Base-by-base conservation (phyloP, 2,113 vertebrate genomes). In the Lampris megalopsis region DNA sequence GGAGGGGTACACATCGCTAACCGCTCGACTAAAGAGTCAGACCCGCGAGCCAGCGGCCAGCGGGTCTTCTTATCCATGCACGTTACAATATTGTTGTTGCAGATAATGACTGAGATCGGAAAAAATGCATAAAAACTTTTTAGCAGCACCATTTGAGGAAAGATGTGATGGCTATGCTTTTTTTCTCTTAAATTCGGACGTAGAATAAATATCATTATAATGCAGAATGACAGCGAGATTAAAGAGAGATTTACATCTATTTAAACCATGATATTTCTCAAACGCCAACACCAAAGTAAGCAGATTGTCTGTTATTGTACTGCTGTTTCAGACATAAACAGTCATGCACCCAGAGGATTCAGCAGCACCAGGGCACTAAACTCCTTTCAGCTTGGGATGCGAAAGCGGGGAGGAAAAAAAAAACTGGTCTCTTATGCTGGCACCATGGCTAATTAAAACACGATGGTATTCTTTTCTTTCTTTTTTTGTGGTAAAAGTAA, bases 261-360 rank as follows among this genome's bases (percentile, higher is more conserved):
- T 36, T 71, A 58, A 56, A 45, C 63, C 42, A 38, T 75, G 65
- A 72, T 1, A 42, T 62, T 52, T 66, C 49, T 47, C 42, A n/a
- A 49, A 53, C 42, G 5, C 35, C 13, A 41, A 9, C 7, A 24
- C 42, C 37, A 50, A 49, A 54, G 54, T 49, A 36, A 52, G 45
- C 61, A 77, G 74, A 79, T 77, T 68, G 69, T 57, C 41, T 63
- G 3, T 24, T 52, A 67, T 65, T 24, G 24, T 24, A 24, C 24
- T 24, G 24, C 24, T 24, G 24, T 24, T 24, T 24, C 24, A 24
- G 24, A 24, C 24, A 24, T 24, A 24, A 24, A 24, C 24, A 24
- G 24, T 73, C 56, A 71, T 60, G 38, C 7, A 36, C 48, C 37
- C 13, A 52, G 58, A 24, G 79, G 63, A 62, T 64, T 57, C 59